phyloP scores from a whole-genome alignment of 2,797 vertebrate species.

The Pelochelys cantorii region DNA sequence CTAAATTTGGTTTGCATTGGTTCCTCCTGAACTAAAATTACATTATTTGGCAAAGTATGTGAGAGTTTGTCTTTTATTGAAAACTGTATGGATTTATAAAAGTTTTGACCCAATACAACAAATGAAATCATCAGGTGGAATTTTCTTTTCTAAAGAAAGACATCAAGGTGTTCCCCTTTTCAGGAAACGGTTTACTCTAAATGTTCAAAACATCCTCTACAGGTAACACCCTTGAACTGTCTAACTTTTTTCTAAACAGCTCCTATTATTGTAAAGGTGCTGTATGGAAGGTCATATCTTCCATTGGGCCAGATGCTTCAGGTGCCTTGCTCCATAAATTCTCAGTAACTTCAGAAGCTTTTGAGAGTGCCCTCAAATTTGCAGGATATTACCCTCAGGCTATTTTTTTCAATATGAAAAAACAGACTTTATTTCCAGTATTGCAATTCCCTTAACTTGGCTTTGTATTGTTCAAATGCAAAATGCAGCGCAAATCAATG shows the following conservation, averaged over 20 bases:
- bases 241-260: neutral
- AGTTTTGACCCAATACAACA: neutral
- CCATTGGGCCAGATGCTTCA: neutral
- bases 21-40: neutral
- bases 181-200: neutral
- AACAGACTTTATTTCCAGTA: neutral
- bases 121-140: neutral
- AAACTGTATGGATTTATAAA: neutral
- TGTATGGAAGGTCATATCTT: neutral
- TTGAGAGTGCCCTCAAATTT: neutral
- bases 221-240: neutral
- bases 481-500: neutral
- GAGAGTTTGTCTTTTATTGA: neutral
- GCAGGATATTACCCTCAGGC: neutral
- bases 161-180: neutral
- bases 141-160: neutral
- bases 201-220: fast-evolving
- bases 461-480: neutral
- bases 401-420: neutral
- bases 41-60: neutral
- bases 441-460: neutral
- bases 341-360: neutral
- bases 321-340: neutral
- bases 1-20: neutral
- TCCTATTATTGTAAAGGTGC: neutral